Evolutionary conservation across 2,113 vertebrate species (phyloP).

Genomic region (Notarius lentiginosus): DNA sequence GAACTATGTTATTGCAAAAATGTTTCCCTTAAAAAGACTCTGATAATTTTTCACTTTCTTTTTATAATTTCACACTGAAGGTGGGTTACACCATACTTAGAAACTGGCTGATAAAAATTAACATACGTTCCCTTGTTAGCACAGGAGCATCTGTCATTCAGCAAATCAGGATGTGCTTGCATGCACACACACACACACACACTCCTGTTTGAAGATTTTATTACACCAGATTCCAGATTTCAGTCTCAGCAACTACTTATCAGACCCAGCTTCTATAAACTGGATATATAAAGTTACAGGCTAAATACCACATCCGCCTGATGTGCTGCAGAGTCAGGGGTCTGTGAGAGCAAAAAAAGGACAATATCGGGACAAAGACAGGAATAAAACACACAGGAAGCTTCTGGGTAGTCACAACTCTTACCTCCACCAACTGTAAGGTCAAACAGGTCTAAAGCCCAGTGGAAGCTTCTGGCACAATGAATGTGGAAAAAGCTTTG

Average conservation of each 20-base stretch:
- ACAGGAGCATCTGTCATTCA: background rate
- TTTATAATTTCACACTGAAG: no score
- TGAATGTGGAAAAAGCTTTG: slow-evolving; percentile 3
- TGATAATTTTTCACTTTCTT: no score
- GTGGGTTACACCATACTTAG: background rate
- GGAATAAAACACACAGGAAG: slow-evolving; percentile 33
- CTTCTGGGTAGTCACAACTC: background rate
- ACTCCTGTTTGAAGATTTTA: slow-evolving; percentile 38
- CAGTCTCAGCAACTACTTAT: slow-evolving; percentile 58
- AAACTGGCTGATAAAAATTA: background rate
- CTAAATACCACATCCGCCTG: slow-evolving; percentile 42
- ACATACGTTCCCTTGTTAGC: background rate
- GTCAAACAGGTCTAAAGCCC: slow-evolving; percentile 7
- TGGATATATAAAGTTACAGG: slow-evolving; percentile 40
- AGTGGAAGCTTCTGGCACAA: background rate
- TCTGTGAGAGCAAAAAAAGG: slow-evolving; percentile 22
- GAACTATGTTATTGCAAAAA: no score
- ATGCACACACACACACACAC: slow-evolving; percentile 14
- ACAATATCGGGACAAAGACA: slow-evolving; percentile 22
- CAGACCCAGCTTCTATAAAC: slow-evolving; percentile 56
- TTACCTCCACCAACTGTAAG: background rate
- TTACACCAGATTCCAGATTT: slow-evolving; percentile 54
- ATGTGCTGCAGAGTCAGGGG: slow-evolving; percentile 33
- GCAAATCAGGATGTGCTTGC: background rate
- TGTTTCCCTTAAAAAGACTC: no score